These are phyloP conservation scores for Gibbula magus DNA, from an alignment of 2,888 invertebrate genomes.

Conservation along the genomic window DNA sequence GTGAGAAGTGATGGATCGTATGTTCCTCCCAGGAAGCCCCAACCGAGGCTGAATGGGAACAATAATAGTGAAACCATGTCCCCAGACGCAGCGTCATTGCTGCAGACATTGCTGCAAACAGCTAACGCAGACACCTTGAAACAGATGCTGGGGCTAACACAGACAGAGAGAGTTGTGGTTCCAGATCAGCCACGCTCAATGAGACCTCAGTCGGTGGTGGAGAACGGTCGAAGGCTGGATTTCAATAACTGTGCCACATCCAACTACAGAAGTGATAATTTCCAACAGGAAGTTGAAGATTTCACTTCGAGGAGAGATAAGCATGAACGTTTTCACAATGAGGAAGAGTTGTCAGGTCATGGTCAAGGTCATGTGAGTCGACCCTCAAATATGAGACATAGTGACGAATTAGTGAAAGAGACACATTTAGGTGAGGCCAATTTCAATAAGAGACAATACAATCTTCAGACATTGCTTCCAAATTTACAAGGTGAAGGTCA, in stretches of 20 bases:
- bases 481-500: slow-evolving; percentile 20
- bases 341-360: no score
- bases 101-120: slow-evolving; percentile 5
- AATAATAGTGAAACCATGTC: background rate
- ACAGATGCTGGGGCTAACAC: slow-evolving; percentile 9
- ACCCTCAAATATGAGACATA: no score
- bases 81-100: background rate
- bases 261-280: no score
- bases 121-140: slow-evolving; percentile 1
- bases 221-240: background rate
- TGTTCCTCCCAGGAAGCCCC: background rate
- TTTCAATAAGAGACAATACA: background rate
- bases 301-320: no score
- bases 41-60: background rate
- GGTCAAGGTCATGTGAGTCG: no score
- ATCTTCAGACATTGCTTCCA: background rate
- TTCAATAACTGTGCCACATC: background rate
- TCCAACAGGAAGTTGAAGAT: no score
- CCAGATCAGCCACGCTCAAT: background rate
- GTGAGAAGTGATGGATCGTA: slow-evolving; percentile 3
- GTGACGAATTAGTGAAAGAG: no score
- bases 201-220: background rate
- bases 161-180: background rate
- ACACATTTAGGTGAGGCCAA: background rate
- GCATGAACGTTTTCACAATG: no score